Base-by-base conservation (phyloP, 1,140 invertebrate genomes). In the Drosophila subpulchrella region DNA sequence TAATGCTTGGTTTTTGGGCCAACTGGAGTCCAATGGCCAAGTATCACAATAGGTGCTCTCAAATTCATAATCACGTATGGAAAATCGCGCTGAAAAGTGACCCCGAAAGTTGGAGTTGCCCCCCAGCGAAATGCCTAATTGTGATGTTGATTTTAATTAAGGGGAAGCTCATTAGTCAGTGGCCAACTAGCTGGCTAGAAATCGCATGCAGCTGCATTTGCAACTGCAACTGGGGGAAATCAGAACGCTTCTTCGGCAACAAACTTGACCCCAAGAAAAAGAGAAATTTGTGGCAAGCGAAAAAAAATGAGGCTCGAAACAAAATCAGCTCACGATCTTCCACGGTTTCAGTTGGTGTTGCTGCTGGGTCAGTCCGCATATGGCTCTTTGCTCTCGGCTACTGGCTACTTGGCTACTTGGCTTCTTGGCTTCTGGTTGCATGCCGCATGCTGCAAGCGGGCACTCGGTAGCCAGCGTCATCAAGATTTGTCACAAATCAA, bases 401-500 rank as follows among this genome's bases (percentile, higher is more conserved):
- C 15, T 17, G 46, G 20, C 38, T 13, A 44, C 7, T 13, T 42
- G 41, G 41, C 41, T 42, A 42, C 41, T 42, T 27, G 41, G 7
- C 41, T 17, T 10, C 42, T 11, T 83, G 75, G 73, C 51, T 24
- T 41, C 61, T 50, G 20, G 50, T 68, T 41, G 65, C 67, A 70
- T 71, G 60, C 60, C 44, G 60, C 27, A 50, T 12, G 48, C 48
- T 75, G 81, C 82, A 85, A 63, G 81, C 82, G 53, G 44, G 59
- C 72, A 83, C 67, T 76, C 79, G 63, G 79, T 73, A 89, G 83
- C 83, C 55, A 56, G 58, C 73, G 47, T 75, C 83, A 88, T 88
- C 84, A 86, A 88, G 83, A 88, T 89, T 88, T 88, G 83, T 88
- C 84, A 88, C 83, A 88, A 88, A 88, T 88, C 83, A 88, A 88